Conservation (phyloP, 2,113 vertebrate species). For the Hypanus sabinus region DNA sequence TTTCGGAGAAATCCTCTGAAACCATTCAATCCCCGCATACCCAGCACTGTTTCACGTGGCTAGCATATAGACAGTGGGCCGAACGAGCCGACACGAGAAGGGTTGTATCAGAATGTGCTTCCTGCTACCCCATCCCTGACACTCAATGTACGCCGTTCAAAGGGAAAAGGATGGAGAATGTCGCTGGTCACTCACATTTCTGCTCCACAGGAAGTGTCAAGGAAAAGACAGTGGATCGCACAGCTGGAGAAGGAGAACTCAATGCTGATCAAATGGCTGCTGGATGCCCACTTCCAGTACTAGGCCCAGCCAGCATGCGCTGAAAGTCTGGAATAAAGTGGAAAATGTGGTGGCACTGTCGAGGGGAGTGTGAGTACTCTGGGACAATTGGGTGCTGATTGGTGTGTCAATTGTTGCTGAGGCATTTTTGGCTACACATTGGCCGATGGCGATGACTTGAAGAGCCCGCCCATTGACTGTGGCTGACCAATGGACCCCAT, state of each 20-base stretch:
- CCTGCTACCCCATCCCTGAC: too few relatives aligned
- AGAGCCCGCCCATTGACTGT: background rate
- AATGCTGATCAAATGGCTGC: slow-evolving; percentile 86
- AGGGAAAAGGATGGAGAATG: too few relatives aligned
- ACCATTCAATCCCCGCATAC: too few relatives aligned
- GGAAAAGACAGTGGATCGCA: slow-evolving; percentile 81
- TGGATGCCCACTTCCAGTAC: slow-evolving; percentile 71
- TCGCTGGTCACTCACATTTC: background rate
- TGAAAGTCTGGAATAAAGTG: background rate
- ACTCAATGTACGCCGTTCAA: too few relatives aligned
- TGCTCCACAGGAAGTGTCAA: slow-evolving; percentile 72
- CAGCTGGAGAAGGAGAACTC: slow-evolving; percentile 94
- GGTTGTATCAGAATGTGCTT: too few relatives aligned
- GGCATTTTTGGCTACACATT: background rate
- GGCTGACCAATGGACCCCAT: background rate
- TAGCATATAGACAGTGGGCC: too few relatives aligned
- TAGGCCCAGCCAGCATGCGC: slow-evolving; percentile 55
- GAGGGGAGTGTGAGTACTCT: background rate
- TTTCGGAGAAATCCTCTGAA: too few relatives aligned
- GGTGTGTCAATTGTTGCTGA: too few relatives aligned
- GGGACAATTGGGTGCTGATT: too few relatives aligned
- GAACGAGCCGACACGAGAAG: too few relatives aligned
- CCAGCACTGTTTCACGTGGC: too few relatives aligned
- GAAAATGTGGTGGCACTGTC: background rate
- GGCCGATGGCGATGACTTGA: background rate